phyloP scores from a whole-genome alignment of 2,113 vertebrate genomes.

The Pampusana beccarii region DNA sequence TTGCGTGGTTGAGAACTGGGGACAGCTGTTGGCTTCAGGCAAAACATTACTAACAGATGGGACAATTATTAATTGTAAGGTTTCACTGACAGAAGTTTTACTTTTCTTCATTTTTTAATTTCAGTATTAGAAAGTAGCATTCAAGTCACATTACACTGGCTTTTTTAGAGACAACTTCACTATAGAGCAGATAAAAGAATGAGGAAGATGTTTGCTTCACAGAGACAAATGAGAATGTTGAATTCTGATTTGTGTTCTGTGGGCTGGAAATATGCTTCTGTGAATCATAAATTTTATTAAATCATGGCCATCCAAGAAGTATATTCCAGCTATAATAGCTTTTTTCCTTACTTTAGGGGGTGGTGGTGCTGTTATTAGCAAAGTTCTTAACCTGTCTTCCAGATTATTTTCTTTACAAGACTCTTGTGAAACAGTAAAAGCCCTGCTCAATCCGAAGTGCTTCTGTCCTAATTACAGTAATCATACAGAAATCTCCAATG shows the following conservation, averaged over 20 bases:
- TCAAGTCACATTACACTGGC: fast-evolving
- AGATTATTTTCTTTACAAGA: not conserved
- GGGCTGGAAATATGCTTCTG: not conserved
- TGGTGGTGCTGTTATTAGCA: not conserved
- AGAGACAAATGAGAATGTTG: not conserved
- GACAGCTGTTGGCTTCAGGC: conserved; percentile 48
- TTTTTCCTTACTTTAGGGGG: not conserved
- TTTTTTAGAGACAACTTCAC: not conserved
- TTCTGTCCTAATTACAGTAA: conserved; percentile 7
- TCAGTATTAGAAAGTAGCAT: not conserved
- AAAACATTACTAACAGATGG: conserved; percentile 34
- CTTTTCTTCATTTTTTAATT: not conserved
- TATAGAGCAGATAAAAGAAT: not conserved
- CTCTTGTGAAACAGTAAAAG: not conserved
- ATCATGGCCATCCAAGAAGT: not conserved
- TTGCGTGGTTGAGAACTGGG: not conserved
- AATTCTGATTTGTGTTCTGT: not conserved
- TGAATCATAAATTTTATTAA: not conserved
- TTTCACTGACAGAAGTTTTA: not conserved
- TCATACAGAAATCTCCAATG: not conserved
- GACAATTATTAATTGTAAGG: conserved; percentile 10
- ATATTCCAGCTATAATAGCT: not conserved
- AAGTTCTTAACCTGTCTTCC: not conserved
- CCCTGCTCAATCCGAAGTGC: not conserved
- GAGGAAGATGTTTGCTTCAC: not conserved